Base-by-base conservation (phyloP, 2,113 vertebrate genomes). In the Falco punctatus region DNA sequence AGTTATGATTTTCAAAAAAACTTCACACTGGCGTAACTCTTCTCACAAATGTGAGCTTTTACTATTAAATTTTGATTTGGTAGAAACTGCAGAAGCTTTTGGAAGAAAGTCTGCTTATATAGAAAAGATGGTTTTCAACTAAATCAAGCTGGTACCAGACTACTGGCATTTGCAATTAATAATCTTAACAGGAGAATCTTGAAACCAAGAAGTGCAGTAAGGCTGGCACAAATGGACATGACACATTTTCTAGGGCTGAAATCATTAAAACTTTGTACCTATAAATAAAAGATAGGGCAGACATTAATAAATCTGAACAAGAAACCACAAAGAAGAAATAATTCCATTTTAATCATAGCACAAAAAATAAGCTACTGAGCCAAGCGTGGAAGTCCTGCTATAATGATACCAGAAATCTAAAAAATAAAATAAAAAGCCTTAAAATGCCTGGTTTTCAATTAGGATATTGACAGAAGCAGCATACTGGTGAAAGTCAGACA, bases 241-340 rank as follows among this genome's bases (percentile, higher is more conserved):
- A 91, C 81, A 92, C 64, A 33, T 82, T 91, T 95, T 93, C 84
- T 87, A 82, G 66, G 61, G 44, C 30, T 95, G 87, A 93, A 94
- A 88, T 91, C 85, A 96, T 95, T 95, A 85, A 82, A 94, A 94
- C 6, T 90, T 90, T 90, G 61, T 94, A 65, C 49, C 90, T 84
- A 88, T 96, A 96, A 97, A 96, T 96, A 95, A 97, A 91, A 96
- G 72, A 96, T 84, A 92, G 84, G 27, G 46, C 38, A 92, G 86
- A 49, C 40, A 86, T 79, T 87, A 89, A 96, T 75, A 93, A 94
- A 95, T 87, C 81, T 87, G 62, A 92, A 89, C 49, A 87, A 91
- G 70, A 78, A 94, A 38, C 14, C 24, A 81, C 61, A 42, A 90
- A 79, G n/a, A 91, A 73, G 48, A 92, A 44, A 59, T 75, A 46